Evolutionary conservation across 2,113 vertebrate genomes (phyloP), one percentile per base, ranked within the genome.

Genomic region (Gymnorhina tibicen): DNA sequence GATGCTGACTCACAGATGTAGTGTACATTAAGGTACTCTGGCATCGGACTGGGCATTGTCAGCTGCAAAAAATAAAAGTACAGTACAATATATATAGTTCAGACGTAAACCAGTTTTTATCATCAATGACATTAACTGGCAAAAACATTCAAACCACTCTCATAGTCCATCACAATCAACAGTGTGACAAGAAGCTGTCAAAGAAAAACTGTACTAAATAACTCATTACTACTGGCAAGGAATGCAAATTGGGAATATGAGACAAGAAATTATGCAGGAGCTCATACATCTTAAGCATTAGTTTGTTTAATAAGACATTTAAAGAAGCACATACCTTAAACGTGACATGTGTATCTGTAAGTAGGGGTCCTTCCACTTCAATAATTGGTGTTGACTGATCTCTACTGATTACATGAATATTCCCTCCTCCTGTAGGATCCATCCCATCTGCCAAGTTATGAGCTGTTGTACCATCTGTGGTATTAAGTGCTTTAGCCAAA

Each of bases 1-100:
- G 99, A 99, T 0, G 99, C 99, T 20, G 99, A 99, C 97, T 99
- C 99, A 58, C 99, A 99, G 97, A 99, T 99, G 97, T 99, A 99
- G 97, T 99, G 99, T 42, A 99, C 99, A 37, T 99, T 99, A 95
- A 99, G 98, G 97, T 99, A 99, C 94, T 99, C 99, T 0, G 99
- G 99, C 99, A 99, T 99, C 6, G 99, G 99, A 91, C 98, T 99
- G 84, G 99, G 99, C 99, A 99, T 99, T 15, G 99, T 99, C 94
- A 99, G 97, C 99, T 99, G 91, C 18, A 96, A 79, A 72, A 85
- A 68, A 84, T 3, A 90, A 17, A 91, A 32, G 63, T 16, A 93
- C 14, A 92, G 50, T 62, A 96, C 28, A 70, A 64, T 49, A 73
- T 16, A 59, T 47, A 69, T 24, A 37, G 28, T 9, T 94, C 42